Evolutionary conservation across 1,140 invertebrate genomes (phyloP).

Genomic region (Monochamus saltuarius): DNA sequence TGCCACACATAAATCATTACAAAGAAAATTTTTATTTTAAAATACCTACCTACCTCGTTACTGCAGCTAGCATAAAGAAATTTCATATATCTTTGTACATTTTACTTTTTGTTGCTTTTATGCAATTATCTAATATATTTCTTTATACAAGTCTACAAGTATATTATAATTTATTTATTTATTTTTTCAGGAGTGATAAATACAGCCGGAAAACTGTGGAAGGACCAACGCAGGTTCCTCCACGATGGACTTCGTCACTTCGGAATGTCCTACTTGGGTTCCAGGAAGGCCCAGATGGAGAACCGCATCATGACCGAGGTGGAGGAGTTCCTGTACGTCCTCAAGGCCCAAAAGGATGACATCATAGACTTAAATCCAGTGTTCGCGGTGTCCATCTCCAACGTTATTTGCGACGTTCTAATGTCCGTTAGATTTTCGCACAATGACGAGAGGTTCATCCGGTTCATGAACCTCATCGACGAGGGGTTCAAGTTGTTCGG

Average conservation of each 20-base stretch:
- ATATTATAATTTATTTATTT: too few relatives aligned
- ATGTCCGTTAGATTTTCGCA: slow-evolving; percentile 85
- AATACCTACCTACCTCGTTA: too few relatives aligned
- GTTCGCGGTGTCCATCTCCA: slow-evolving; percentile 80
- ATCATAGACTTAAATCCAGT: slow-evolving; percentile 70
- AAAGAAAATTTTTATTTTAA: too few relatives aligned
- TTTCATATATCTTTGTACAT: too few relatives aligned
- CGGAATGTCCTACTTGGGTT: slow-evolving; percentile 82
- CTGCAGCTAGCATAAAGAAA: too few relatives aligned
- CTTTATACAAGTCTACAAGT: too few relatives aligned
- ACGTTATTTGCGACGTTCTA: slow-evolving; percentile 87
- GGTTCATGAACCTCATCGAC: slow-evolving; percentile 81
- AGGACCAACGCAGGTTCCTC: slow-evolving; percentile 86
- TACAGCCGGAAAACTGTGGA: slow-evolving; percentile 88
- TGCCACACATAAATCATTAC: too few relatives aligned
- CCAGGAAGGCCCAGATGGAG: slow-evolving; percentile 80
- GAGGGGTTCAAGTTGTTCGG: slow-evolving; percentile 87
- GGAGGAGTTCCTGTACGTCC: slow-evolving; percentile 65
- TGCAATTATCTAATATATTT: too few relatives aligned
- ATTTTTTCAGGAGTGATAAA: slow-evolving; percentile 80
- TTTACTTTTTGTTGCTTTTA: too few relatives aligned
- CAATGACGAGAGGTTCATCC: slow-evolving; percentile 71
- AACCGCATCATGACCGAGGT: slow-evolving; percentile 84
- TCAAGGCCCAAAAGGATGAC: slow-evolving; percentile 61
- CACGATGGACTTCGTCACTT: slow-evolving; percentile 86